These are phyloP conservation scores for Mesocentrotus franciscanus DNA, from an alignment of 53 echinoderm and acorn worm species.

Conservation along the genomic window DNA sequence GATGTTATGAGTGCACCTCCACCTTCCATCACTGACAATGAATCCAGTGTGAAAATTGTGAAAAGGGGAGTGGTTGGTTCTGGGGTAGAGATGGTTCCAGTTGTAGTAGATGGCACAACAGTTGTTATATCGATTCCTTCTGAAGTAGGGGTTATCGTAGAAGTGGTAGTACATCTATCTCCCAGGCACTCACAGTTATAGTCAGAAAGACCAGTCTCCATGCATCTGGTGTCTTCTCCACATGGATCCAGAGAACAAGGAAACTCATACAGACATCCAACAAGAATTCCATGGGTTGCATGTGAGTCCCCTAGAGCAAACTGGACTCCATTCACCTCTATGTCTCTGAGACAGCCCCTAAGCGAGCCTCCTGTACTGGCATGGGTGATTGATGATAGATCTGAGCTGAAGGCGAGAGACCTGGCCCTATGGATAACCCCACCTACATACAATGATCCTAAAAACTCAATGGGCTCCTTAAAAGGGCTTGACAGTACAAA, in stretches of 20 bases:
- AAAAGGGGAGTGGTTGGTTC: slow-evolving; percentile 46
- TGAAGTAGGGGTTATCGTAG: slow-evolving; percentile 41
- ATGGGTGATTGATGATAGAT: slow-evolving; percentile 83
- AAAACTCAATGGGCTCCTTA: slow-evolving; percentile 65
- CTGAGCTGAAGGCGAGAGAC: slow-evolving; percentile 75
- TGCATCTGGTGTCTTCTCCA: slow-evolving; percentile 71
- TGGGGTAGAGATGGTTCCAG: neutral
- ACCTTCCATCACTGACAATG: slow-evolving; percentile 82
- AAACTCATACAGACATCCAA: slow-evolving; percentile 90
- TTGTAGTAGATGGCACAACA: neutral
- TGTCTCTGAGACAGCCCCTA: slow-evolving; percentile 85
- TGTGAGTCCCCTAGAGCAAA: slow-evolving; percentile 86
- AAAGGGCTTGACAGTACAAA: slow-evolving; percentile 65
- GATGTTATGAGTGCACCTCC: slow-evolving; percentile 78
- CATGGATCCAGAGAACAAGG: slow-evolving; percentile 81
- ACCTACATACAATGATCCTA: slow-evolving; percentile 84
- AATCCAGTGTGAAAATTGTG: slow-evolving; percentile 49
- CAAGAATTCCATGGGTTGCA: slow-evolving; percentile 85
- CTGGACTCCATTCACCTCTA: slow-evolving; percentile 84
- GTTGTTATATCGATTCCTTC: neutral
- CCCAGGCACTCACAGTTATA: slow-evolving; percentile 76
- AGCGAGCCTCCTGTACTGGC: slow-evolving; percentile 88
- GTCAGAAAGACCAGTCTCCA: slow-evolving; percentile 72
- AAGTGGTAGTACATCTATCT: slow-evolving; percentile 2
- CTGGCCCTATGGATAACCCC: slow-evolving; percentile 91